A percentile compares a stretch with the other conserved stretches of the same genome.
phyloP scores from a whole-genome alignment of 2,113 vertebrate species.

The Dasypus novemcinctus region DNA sequence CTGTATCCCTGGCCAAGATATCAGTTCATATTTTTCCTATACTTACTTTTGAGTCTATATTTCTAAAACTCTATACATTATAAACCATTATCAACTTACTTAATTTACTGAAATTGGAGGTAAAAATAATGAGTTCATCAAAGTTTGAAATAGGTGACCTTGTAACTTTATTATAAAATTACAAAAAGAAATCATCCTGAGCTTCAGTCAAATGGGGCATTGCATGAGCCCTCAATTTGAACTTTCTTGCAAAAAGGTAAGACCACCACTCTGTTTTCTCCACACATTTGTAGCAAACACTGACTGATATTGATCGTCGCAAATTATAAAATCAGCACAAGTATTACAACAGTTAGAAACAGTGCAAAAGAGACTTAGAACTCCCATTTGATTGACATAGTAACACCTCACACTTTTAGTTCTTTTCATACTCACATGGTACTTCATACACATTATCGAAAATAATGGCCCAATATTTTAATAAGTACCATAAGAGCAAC shows the following conservation, averaged over 20 bases:
- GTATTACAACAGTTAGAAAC: background rate
- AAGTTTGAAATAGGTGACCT: background rate
- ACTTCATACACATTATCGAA: background rate
- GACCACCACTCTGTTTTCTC: background rate
- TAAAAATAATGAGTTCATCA: slow-evolving; percentile 30
- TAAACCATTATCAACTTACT: background rate
- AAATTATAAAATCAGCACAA: background rate
- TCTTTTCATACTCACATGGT: background rate
- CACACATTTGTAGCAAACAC: background rate
- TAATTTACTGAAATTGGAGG: background rate
- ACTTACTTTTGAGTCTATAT: background rate
- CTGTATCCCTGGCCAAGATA: background rate
- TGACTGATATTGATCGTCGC: background rate
- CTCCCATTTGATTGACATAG: background rate
- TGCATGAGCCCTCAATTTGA: background rate
- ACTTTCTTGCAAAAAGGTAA: background rate
- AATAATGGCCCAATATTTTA: background rate
- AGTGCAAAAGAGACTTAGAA: background rate
- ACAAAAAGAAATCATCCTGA: slow-evolving; percentile 6
- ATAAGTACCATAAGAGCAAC: background rate
- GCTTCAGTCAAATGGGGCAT: background rate
- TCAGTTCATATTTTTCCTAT: background rate
- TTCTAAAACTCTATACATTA: background rate
- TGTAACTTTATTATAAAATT: background rate
- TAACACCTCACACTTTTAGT: background rate